Evolutionary conservation across 2,113 vertebrate species (phyloP), one percentile per base, ranked within the genome.

Genomic region (Tiliqua scincoides): DNA sequence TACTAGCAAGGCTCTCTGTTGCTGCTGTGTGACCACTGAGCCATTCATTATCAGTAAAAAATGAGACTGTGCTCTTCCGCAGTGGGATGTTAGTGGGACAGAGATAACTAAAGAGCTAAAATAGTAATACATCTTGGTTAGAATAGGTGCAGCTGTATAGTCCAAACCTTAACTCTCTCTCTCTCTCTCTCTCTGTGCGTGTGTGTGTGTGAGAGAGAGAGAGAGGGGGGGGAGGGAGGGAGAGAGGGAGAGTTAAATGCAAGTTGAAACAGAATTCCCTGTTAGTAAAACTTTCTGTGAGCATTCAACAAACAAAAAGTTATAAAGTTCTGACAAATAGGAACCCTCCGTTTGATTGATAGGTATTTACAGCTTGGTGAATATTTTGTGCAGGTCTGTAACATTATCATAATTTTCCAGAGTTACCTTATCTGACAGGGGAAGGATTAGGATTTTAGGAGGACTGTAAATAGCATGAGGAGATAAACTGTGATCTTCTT

Each of bases 121-220:
- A 48, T 48, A 48, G 43, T 48, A 48, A 48, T 48, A 48, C 43
- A 48, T 81, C 88, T 87, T n/a, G 72, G 54, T 32, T 48, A 18
- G 71, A 75, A 20, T 25, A 23, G 87, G 43, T 72, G 82, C 90
- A 88, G 70, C 74, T 88, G 86, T 67, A 90, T 40, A 86, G 48
- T 23, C 43, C 73, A 20, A 85, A 88, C 92, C 78, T 91, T 57
- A 30, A 21, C 54, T 54, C 52, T 54, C 52, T 54, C 52, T 54
- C 52, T 54, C 52, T 54, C 52, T 54, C 52, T 54, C 52, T n/a
- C n/a, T n/a, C n/a, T n/a, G n/a, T n/a, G n/a, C n/a, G n/a, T n/a
- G n/a, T n/a, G n/a, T n/a, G n/a, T 54, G 87, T 21, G n/a, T n/a
- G n/a, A n/a, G n/a, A n/a, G n/a, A n/a, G n/a, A n/a, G n/a, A n/a